phyloP scores from a whole-genome alignment of 64 coral and sea anemone species.

The Stylophora pistillata region DNA sequence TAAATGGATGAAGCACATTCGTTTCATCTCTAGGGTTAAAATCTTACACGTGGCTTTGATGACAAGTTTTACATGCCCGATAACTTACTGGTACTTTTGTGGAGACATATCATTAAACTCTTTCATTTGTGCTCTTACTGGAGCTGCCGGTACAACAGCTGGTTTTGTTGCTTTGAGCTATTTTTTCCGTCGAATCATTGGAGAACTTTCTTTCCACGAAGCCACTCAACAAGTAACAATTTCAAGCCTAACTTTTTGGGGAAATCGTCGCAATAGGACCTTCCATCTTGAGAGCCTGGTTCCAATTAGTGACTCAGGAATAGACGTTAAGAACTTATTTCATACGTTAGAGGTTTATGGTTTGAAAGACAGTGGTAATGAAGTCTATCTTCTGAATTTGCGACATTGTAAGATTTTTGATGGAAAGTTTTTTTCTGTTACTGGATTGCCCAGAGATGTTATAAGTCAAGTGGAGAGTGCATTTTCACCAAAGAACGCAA shows the following conservation, averaged over 20 bases:
- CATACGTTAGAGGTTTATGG: conserved; percentile 68
- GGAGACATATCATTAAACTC: conserved; percentile 43
- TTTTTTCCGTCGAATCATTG: conserved; percentile 87
- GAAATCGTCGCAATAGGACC: conserved; percentile 63
- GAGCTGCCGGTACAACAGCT: conserved; percentile 67
- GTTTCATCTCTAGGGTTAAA: conserved; percentile 83
- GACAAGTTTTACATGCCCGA: conserved; percentile 59
- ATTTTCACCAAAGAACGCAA: neutral
- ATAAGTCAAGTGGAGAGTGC: neutral
- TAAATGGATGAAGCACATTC: conserved; percentile 81
- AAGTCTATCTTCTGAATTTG: conserved; percentile 69
- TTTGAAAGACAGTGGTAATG: neutral
- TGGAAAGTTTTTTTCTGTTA: conserved; percentile 23
- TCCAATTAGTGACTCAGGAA: conserved; percentile 71
- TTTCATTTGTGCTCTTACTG: conserved; percentile 46
- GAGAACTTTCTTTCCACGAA: conserved; percentile 65
- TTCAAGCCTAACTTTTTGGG: conserved; percentile 90
- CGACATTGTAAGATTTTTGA: conserved; percentile 68
- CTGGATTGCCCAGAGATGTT: neutral
- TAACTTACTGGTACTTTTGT: conserved; percentile 70
- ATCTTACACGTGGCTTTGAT: conserved; percentile 75
- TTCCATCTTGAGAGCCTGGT: conserved; percentile 36
- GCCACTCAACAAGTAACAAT: conserved; percentile 50
- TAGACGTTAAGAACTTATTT: conserved; percentile 68
- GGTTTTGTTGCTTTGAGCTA: conserved; percentile 78